Conservation (phyloP, 2,113 vertebrate species). For the Geococcyx californianus region DNA sequence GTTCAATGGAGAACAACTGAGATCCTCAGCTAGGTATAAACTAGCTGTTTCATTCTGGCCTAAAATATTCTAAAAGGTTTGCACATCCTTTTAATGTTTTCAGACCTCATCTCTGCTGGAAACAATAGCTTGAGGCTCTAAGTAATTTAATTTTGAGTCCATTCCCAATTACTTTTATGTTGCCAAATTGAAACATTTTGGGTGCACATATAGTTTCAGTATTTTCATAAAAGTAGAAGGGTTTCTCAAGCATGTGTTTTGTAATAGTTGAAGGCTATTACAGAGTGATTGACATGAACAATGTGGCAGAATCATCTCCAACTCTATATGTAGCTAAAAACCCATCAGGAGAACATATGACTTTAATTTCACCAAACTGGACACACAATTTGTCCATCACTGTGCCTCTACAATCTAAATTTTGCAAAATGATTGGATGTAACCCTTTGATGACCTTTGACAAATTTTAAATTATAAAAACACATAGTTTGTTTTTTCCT, state of each 20-base stretch:
- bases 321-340: not conserved
- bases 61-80: not conserved
- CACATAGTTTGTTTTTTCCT: not conserved
- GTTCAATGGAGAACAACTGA: not conserved
- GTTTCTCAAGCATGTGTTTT: not conserved
- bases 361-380: not conserved
- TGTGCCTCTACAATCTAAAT: not conserved
- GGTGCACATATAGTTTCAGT: not conserved
- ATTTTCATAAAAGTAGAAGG: not conserved
- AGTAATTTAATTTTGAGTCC: conserved; percentile 22
- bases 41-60: not conserved
- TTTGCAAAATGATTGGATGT: not conserved
- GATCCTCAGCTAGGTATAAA: not conserved
- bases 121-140: not conserved
- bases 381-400: not conserved
- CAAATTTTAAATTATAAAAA: not conserved
- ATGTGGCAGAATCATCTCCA: not conserved
- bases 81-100: not conserved
- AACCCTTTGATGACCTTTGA: not conserved
- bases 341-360: not conserved
- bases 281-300: not conserved
- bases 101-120: not conserved
- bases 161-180: not conserved
- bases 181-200: not conserved
- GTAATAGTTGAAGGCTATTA: not conserved